phyloP scores from a whole-genome alignment of 2,888 invertebrate genomes.

The Agapostemon virescens region DNA sequence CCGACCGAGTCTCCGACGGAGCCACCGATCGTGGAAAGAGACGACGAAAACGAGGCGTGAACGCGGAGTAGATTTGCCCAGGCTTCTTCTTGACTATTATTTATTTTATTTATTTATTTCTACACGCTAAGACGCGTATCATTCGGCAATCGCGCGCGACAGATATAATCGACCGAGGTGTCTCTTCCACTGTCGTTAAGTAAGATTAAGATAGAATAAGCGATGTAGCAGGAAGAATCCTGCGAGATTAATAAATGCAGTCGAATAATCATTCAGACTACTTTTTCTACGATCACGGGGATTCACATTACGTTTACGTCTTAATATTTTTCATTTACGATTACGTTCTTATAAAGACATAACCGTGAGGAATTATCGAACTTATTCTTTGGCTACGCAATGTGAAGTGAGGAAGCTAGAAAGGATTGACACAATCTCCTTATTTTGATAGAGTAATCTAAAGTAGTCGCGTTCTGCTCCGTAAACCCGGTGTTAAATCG shows the following conservation, averaged over 20 bases:
- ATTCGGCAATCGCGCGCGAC: neutral
- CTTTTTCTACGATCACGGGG: neutral
- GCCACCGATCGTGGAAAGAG: conserved; percentile 70
- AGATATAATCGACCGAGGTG: neutral
- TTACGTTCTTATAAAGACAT: too few species aligned
- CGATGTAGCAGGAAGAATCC: neutral
- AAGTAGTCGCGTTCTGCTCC: too few species aligned
- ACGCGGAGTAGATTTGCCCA: neutral
- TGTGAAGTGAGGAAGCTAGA: too few species aligned
- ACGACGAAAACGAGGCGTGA: conserved; percentile 77
- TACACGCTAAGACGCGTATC: conserved; percentile 24
- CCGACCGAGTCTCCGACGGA: conserved; percentile 76
- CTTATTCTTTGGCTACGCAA: too few species aligned
- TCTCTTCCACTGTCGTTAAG: neutral
- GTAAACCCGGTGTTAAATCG: too few species aligned
- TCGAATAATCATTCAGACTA: neutral
- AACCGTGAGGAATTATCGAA: too few species aligned
- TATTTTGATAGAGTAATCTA: too few species aligned
- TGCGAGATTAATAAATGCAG: neutral
- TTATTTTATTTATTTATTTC: conserved; percentile 56
- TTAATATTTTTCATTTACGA: too few species aligned
- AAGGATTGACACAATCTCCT: too few species aligned
- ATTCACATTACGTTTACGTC: neutral
- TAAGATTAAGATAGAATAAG: neutral
- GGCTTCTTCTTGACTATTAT: conserved; percentile 25